Evolutionary conservation across 1,140 invertebrate genomes (phyloP), one percentile per base, ranked within the genome.

Genomic region (Linepithema humile): DNA sequence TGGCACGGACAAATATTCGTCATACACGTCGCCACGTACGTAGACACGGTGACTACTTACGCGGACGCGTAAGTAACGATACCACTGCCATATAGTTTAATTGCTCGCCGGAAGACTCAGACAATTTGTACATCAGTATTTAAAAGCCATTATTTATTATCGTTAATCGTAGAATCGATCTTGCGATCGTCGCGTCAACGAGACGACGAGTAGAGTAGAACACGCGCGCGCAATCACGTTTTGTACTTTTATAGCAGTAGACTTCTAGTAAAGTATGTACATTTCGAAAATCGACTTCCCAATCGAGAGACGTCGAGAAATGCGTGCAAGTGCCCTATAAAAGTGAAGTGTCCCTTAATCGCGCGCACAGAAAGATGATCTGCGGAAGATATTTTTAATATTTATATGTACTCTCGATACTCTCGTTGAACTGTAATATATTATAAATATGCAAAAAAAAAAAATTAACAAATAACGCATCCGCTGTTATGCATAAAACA

Each of bases 91-190:
- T 94, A 90, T 88, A 90, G 82, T 85, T 85, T 91, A 88, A 90
- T 89, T 89, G 62, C 67, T 86, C 84, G 86, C 83, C 87, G 77
- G 90, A 91, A 91, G 88, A 85, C 86, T 87, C 55, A 85, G 88
- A 92, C 88, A 92, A 83, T 64, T 92, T 94, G 93, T 94, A 93
- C 88, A 94, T 94, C 93, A 94, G 93, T 94, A 94, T 94, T 94
- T 94, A 94, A 93, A 90, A 50, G 85, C 86, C 89, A 91, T 90
- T 94, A 93, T 94, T 94, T 94, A 94, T 94, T 94, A 92, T 91
- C 89, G 83, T 88, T 92, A 90, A 88, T 12, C 84, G 72, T 93
- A 92, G 92, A 64, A 78, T 35, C 43, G 83, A 70, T 75, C 60
- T 88, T 55, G 83, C 40, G 55, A 75, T 62, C 40, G 57, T 9